phyloP scores from a whole-genome alignment of 2,797 vertebrate species.

The Peromyscus aztecus region DNA sequence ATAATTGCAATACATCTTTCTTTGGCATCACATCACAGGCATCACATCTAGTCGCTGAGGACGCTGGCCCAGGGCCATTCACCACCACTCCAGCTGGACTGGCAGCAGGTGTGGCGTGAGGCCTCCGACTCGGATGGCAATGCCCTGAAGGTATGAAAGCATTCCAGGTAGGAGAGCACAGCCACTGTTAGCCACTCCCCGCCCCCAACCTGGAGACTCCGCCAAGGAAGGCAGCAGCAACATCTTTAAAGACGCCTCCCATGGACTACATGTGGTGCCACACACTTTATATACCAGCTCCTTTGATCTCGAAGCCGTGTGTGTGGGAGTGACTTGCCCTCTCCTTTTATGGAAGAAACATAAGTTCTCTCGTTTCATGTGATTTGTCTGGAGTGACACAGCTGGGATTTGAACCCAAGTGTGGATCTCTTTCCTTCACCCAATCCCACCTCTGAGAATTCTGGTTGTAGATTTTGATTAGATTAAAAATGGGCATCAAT shows the following conservation, averaged over 20 bases:
- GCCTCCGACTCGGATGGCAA: constrained; percentile 12
- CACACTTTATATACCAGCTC: neutral
- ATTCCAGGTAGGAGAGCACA: constrained; percentile 9
- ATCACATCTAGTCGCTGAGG: constrained; percentile 59
- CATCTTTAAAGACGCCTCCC: constrained; percentile 28
- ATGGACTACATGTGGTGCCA: neutral
- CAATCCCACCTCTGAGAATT: neutral
- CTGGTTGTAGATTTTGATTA: neutral
- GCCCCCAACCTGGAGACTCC: neutral
- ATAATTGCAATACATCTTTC: constrained; percentile 69
- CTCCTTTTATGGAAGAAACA: constrained; percentile 5
- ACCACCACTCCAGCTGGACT: constrained; percentile 47
- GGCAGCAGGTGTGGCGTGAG: neutral
- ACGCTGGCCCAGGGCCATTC: constrained; percentile 75
- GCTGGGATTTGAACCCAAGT: neutral
- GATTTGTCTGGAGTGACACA: neutral
- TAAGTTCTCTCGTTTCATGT: neutral
- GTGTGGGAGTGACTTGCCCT: neutral
- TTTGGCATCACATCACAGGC: constrained; percentile 78
- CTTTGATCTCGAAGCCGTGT: neutral
- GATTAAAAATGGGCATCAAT: neutral
- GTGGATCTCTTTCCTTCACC: neutral
- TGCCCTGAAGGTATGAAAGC: constrained; percentile 19
- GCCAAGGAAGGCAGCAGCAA: neutral
- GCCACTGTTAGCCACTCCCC: neutral